These are phyloP conservation scores for Crossocerus cetratus DNA, from an alignment of 2,888 invertebrate genomes.

Conservation along the genomic window DNA sequence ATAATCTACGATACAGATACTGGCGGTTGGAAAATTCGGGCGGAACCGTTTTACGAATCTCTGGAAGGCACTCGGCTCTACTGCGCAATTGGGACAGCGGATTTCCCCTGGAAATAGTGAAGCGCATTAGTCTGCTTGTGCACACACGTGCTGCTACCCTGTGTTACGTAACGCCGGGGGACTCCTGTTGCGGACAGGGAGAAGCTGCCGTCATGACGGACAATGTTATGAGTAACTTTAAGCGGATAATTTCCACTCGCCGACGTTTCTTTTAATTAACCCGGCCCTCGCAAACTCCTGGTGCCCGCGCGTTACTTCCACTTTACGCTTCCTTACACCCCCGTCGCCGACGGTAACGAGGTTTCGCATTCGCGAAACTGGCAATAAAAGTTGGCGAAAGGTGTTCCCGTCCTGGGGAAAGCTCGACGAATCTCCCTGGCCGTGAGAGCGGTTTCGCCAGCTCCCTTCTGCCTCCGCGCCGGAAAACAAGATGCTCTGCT, in stretches of 20 bases:
- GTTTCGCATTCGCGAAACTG: conserved; percentile 2
- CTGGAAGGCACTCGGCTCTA: not conserved
- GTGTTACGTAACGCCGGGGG: not conserved
- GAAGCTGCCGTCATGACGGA: conserved; percentile 9
- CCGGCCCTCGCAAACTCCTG: not conserved
- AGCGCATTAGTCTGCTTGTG: not conserved
- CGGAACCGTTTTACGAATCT: not conserved
- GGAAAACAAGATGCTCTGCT: no score
- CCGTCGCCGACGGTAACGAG: conserved; percentile 3
- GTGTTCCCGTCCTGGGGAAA: not conserved
- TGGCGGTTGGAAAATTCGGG: not conserved
- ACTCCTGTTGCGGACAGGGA: conserved; percentile 6
- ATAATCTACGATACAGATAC: no score
- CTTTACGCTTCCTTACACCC: conserved; percentile 1
- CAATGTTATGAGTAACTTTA: not conserved
- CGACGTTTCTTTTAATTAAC: conserved; percentile 16
- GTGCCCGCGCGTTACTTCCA: not conserved
- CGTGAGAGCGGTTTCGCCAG: not conserved
- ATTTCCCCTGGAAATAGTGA: not conserved
- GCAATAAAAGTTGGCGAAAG: conserved; percentile 7
- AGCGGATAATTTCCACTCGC: not conserved
- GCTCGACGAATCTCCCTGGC: conserved; percentile 6
- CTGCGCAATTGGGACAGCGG: no score
- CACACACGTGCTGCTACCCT: not conserved
- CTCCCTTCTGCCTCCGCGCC: no score